These are phyloP conservation scores for Pachyrhynchus sulphureomaculatus DNA, from an alignment of 1,140 invertebrate species.

Conservation along the genomic window DNA sequence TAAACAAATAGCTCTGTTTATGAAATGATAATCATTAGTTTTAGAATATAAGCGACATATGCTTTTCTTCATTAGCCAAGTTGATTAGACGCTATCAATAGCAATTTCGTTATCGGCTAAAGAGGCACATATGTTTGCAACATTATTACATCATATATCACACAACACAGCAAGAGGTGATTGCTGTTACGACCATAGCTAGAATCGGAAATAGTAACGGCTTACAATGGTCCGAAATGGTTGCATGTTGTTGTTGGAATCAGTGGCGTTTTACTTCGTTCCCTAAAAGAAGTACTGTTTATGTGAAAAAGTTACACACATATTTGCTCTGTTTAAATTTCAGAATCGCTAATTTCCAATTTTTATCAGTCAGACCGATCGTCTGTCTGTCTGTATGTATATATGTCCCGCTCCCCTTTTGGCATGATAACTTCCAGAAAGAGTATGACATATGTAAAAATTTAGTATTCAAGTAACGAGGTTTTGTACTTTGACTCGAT, in stretches of 20 bases:
- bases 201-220: constrained; percentile 29
- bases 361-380: too few species aligned
- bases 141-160: constrained; percentile 53
- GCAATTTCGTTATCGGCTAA: constrained; percentile 49
- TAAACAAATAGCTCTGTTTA: constrained; percentile 2
- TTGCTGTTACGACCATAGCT: constrained; percentile 46
- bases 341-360: too few species aligned
- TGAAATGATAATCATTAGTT: constrained; percentile 38
- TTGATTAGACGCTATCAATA: constrained; percentile 50
- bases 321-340: too few species aligned
- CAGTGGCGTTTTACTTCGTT: not conserved
- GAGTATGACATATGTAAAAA: too few species aligned
- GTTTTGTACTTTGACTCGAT: too few species aligned
- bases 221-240: constrained; percentile 9
- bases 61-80: constrained; percentile 49
- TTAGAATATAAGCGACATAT: constrained; percentile 41
- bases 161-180: constrained; percentile 49
- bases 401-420: too few species aligned
- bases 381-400: too few species aligned
- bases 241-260: not conserved
- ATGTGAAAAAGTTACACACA: too few species aligned
- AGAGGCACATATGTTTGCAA: constrained; percentile 50
- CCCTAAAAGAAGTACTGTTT: too few species aligned
- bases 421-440: too few species aligned
- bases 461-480: too few species aligned